Evolutionary conservation across 2,888 invertebrate species (phyloP), one percentile per base, ranked within the genome.

Genomic region (Habroteleia sp.): DNA sequence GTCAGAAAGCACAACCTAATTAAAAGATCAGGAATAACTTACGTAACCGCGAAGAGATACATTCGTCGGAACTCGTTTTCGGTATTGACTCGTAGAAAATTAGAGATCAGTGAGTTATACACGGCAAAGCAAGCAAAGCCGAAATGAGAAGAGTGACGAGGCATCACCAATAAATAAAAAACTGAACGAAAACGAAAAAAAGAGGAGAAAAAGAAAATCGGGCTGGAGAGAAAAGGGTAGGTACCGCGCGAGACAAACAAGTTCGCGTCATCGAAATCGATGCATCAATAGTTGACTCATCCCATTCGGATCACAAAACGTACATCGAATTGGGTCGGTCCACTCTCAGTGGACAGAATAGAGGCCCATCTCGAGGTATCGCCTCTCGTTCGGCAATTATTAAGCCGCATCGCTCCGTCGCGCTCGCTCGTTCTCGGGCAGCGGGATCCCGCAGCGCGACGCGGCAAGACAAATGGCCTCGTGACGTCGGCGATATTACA

Each of bases 401-500:
- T 84, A 84, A 82, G 83, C 84, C 78, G 83, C 79, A 79, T 80
- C 75, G 65, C 73, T 35, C 46, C 48, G 29, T 42, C 76, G 41
- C 54, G 31, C 46, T 66, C 48, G 46, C 46, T 52, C 58, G 17
- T 44, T 50, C 65, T 39, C 62, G 77, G 77, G 79, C 79, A 79
- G 78, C 77, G 78, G 80, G 82, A 82, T 85, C 87, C 87, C 87
- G 87, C 86, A 82, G 86, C 77, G 87, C 85, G 81, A 83, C 84
- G 83, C 81, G 82, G 82, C 83, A 86, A 87, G 86, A 87, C 87
- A 87, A 87, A 87, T 87, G 87, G 83, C 84, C 79, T 81, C 83
- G 83, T 85, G 87, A 85, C 86, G 86, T 86, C 84, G 85, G 85
- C 85, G 81, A 85, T 84, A 86, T 87, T 87, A 84, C 86, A 81